These are phyloP conservation scores for Lemur catta DNA, from an alignment of 2,797 vertebrate genomes.

Conservation along the genomic window DNA sequence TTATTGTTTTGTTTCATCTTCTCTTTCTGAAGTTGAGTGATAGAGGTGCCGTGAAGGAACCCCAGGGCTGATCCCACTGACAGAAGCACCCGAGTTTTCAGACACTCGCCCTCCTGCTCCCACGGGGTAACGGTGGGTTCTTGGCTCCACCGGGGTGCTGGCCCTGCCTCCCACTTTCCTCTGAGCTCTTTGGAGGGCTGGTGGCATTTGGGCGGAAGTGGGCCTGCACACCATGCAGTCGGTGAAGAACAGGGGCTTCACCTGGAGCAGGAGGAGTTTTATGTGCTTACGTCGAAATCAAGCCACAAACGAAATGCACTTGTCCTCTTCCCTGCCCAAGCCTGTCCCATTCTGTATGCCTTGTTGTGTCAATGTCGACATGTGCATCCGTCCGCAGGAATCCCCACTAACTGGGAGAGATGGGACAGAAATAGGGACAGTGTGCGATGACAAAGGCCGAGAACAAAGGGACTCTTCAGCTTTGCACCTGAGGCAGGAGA, in stretches of 20 bases:
- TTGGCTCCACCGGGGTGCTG: not conserved
- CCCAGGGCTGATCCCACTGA: not conserved
- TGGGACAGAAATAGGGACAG: not conserved
- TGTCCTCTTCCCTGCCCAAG: not conserved
- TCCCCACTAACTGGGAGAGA: not conserved
- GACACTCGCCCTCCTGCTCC: slow-evolving; percentile 44
- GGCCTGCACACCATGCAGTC: not conserved
- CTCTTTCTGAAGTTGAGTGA: slow-evolving; percentile 29
- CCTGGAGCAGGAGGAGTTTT: not conserved
- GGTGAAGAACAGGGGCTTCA: not conserved
- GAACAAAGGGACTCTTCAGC: not conserved
- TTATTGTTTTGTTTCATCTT: not conserved
- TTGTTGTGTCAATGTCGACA: slow-evolving; percentile 65
- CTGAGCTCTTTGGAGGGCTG: slow-evolving; percentile 72
- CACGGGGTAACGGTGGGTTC: not conserved
- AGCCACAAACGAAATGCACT: not conserved
- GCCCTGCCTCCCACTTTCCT: slow-evolving; percentile 53
- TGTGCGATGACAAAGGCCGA: not conserved
- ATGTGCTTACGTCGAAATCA: not conserved
- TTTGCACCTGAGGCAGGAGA: not conserved
- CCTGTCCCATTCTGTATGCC: not conserved
- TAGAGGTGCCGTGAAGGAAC: not conserved
- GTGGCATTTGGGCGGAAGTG: slow-evolving; percentile 71
- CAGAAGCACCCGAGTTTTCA: slow-evolving; percentile 32
- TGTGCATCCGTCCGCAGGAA: slow-evolving; percentile 69